phyloP scores from a whole-genome alignment of 2,113 vertebrate species.

The Eublepharis macularius region DNA sequence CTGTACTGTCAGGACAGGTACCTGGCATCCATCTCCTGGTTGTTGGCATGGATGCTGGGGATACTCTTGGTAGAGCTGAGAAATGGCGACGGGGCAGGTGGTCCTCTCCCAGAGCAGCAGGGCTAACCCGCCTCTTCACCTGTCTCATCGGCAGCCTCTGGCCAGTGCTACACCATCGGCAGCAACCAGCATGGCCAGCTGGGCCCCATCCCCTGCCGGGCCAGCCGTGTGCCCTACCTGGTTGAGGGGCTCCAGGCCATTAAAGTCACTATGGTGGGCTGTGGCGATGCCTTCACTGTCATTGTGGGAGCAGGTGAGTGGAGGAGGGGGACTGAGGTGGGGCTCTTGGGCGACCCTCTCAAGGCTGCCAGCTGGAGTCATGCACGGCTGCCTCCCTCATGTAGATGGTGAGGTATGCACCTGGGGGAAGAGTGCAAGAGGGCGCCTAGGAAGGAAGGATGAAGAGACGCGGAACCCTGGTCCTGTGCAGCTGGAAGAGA shows the following conservation, averaged over 20 bases:
- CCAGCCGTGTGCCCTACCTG: slow-evolving; percentile 84
- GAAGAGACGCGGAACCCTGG: slow-evolving; percentile 86
- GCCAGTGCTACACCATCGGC: slow-evolving; percentile 92
- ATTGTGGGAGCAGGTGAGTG: slow-evolving; percentile 89
- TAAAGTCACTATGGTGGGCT: slow-evolving; percentile 86
- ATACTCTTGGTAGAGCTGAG: background rate
- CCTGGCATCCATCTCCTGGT: no score
- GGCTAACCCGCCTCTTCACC: background rate
- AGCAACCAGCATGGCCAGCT: slow-evolving; percentile 97
- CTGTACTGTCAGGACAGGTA: background rate
- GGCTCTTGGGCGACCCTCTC: no score
- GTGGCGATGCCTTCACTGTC: slow-evolving; percentile 95
- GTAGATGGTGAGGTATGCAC: slow-evolving; percentile 93
- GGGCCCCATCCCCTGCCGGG: slow-evolving; percentile 82
- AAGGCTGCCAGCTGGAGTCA: no score
- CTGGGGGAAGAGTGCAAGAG: slow-evolving; percentile 97
- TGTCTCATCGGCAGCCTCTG: slow-evolving; percentile 75
- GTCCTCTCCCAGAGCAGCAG: background rate
- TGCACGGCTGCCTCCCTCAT: no score
- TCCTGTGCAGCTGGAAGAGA: slow-evolving; percentile 90
- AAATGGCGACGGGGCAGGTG: background rate
- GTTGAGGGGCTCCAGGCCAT: slow-evolving; percentile 82
- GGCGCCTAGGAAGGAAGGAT: slow-evolving; percentile 92
- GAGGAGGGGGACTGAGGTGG: background rate
- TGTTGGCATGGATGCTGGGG: background rate